Evolutionary conservation across 2,113 vertebrate genomes (phyloP).

Genomic region (Salvelinus sp.): DNA sequence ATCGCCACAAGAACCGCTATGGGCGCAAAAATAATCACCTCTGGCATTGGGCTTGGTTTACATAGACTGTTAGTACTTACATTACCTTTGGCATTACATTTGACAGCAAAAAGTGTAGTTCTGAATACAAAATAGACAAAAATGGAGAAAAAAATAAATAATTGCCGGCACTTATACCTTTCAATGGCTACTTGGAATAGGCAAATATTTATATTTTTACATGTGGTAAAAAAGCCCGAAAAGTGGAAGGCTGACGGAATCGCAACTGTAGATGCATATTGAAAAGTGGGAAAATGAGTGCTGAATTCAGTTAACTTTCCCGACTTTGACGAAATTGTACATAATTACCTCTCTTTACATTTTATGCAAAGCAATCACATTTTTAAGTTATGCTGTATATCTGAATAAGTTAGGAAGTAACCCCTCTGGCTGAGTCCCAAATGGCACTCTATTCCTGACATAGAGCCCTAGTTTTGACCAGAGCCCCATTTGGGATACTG

Average conservation of each 20-base stretch:
- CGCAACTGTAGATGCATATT: not conserved
- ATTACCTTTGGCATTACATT: no score
- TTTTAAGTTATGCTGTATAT: slow-evolving; percentile 38
- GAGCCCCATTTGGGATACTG: slow-evolving; percentile 3
- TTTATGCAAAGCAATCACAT: slow-evolving; percentile 58
- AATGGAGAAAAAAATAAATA: no score
- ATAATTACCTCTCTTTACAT: slow-evolving; percentile 69
- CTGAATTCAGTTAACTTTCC: slow-evolving; percentile 26
- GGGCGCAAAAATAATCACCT: no score
- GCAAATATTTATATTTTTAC: not conserved
- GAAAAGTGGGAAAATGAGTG: slow-evolving; percentile 6
- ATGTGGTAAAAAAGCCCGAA: not conserved
- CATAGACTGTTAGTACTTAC: no score
- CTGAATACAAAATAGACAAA: not conserved
- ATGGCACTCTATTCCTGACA: not conserved
- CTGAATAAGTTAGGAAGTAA: slow-evolving; percentile 55
- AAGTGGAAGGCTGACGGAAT: slow-evolving; percentile 6
- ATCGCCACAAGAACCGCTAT: no score
- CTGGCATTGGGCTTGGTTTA: no score
- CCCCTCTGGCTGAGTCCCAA: not conserved
- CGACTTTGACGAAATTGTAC: slow-evolving; percentile 60
- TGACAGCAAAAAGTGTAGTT: not conserved
- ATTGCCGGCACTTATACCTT: no score
- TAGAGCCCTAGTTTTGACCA: not conserved
- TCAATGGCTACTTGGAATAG: not conserved